Conservation (phyloP, 2,797 vertebrate genomes). For the Rachycentron canadum region DNA sequence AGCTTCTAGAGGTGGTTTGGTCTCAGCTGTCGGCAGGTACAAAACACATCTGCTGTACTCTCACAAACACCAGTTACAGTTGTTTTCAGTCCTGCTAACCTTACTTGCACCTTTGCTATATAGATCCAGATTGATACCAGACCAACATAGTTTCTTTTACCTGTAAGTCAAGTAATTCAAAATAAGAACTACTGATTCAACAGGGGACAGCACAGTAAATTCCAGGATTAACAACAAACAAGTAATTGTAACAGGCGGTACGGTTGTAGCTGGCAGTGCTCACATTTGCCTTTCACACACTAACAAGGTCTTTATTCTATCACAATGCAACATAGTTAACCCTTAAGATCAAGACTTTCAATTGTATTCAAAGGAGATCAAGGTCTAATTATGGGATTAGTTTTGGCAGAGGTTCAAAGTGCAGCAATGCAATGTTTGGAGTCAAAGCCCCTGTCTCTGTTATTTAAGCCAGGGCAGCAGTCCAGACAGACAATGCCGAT, state of each 20-base stretch:
- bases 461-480: conserved; percentile 46
- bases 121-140: conserved; percentile 3
- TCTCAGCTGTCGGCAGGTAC: conserved; percentile 36
- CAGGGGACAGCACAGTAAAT: neutral
- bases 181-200: neutral
- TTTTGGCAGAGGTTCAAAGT: conserved; percentile 45
- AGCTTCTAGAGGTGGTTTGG: conserved; percentile 21
- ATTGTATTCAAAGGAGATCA: conserved; percentile 39
- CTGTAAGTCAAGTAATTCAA: neutral
- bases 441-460: neutral
- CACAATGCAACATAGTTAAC: conserved; percentile 46
- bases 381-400: conserved; percentile 31
- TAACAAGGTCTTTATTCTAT: conserved; percentile 43
- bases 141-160: neutral
- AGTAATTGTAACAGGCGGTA: conserved; percentile 20
- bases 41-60: conserved; percentile 29
- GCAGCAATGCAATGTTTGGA: neutral
- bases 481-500: conserved; percentile 24
- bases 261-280: neutral
- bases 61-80: neutral
- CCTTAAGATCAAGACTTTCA: conserved; percentile 29
- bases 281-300: conserved; percentile 29
- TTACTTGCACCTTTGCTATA: neutral
- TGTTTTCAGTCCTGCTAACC: too few species aligned
- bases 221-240: conserved; percentile 23